Conservation (phyloP, 2,888 invertebrate genomes). For the Rotaria sp. region DNA sequence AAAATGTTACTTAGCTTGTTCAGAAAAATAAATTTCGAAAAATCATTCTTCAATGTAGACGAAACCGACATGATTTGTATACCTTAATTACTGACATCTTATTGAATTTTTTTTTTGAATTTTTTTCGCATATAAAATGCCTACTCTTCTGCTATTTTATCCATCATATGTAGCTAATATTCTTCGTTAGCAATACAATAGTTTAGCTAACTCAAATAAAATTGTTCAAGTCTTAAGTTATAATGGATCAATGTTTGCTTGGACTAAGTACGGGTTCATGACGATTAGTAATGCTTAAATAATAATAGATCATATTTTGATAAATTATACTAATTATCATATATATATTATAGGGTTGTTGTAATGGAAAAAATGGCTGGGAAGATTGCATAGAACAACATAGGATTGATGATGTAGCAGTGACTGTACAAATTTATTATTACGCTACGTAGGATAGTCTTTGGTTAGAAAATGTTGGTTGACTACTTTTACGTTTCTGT, state of each 20-base stretch:
- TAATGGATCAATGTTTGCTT: neutral
- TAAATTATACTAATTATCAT: neutral
- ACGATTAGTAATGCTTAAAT: neutral
- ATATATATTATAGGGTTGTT: neutral
- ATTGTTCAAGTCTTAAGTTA: neutral
- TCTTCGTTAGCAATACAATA: neutral
- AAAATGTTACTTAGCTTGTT: too few relatives aligned
- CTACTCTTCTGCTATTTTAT: neutral
- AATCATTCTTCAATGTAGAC: too few relatives aligned
- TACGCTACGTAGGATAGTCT: neutral
- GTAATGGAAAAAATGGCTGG: neutral
- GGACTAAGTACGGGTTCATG: neutral
- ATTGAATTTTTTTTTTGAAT: too few relatives aligned
- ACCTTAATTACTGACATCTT: too few relatives aligned
- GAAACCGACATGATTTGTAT: too few relatives aligned
- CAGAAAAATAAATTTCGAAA: too few relatives aligned
- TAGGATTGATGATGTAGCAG: neutral
- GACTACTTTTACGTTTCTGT: neutral
- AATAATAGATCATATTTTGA: neutral
- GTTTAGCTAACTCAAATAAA: neutral
- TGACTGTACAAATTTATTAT: neutral
- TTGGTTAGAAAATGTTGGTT: neutral
- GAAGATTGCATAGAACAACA: neutral
- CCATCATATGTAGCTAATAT: neutral
- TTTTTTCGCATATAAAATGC: slow-evolving; percentile 20